These are phyloP conservation scores for Pseudorhiza aurosa DNA, from an alignment of 30 jellyfish, hydroid and myxozoan genomes.

Conservation along the genomic window DNA sequence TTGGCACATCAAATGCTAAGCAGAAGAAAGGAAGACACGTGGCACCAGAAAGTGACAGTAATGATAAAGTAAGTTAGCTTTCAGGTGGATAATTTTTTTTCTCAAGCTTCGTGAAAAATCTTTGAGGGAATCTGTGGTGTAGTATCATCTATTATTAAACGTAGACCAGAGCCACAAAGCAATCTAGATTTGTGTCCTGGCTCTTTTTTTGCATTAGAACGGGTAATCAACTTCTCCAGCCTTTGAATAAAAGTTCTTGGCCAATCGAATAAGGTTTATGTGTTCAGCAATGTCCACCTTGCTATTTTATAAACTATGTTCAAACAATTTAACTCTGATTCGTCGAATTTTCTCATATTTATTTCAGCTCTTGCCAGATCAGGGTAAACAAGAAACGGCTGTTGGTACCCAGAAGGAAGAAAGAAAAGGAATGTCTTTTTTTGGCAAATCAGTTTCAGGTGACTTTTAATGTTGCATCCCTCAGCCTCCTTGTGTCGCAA, in stretches of 20 bases:
- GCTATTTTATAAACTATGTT: no score
- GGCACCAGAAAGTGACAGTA: conserved; percentile 2
- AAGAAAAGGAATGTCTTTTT: conserved; percentile 30
- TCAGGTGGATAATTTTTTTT: no score
- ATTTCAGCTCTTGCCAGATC: no score
- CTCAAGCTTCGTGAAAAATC: background rate
- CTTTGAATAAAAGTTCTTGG: background rate
- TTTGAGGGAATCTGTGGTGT: background rate
- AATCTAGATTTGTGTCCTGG: no score
- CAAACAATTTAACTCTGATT: no score
- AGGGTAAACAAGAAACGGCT: no score
- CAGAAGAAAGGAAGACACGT: background rate
- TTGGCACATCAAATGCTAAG: conserved; percentile 24
- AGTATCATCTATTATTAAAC: background rate
- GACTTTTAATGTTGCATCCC: background rate
- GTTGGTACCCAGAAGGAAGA: conserved; percentile 1
- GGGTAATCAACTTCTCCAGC: background rate
- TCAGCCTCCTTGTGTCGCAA: background rate
- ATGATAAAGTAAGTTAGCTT: background rate
- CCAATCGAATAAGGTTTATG: no score
- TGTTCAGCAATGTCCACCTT: no score
- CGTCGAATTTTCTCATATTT: no score
- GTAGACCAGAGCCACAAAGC: no score
- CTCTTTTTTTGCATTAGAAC: background rate
- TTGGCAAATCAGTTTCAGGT: conserved; percentile 53